Base-by-base conservation (phyloP, 2,113 vertebrate species). In the Chelonoidis abingdonii region DNA sequence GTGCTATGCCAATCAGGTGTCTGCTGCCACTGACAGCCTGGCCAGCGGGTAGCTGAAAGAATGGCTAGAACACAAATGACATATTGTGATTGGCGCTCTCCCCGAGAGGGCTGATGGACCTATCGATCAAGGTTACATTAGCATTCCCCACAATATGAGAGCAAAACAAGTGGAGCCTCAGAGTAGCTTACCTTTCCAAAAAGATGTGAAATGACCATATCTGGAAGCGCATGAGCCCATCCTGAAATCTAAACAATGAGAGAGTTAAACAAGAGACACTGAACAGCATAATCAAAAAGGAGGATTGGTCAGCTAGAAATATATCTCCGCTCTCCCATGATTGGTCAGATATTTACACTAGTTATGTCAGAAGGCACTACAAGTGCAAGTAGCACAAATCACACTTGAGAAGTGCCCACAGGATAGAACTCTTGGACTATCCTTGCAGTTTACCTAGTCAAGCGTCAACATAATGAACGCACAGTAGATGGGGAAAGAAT, bases 171-270 rank as follows among this genome's bases (percentile, higher is more conserved):
- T n/a, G 14, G 38, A 29, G 27, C 27, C 72, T 21, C 83, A 19
- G 5, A 2, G 2, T 19, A 1, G 79, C 94, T 95, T 97, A 99
- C 99, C 99, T 99, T 99, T 95, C 99, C 99, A 90, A 99, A 99
- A 69, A 99, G 99, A 97, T 99, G 99, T 57, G 98, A 98, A 97
- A 99, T 99, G 93, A 99, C 98, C 99, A 99, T 98, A 96, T 99
- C 99, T 1, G 99, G 98, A 93, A 99, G 95, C 80, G 98, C 99
- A n/a, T 99, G 99, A 53, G 99, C 98, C 99, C 99, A 99, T 49
- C 99, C 99, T 78, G 98, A 99, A 98, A 99, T 99, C 99, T 99
- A 88, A 83, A 81, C 8, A 92, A 80, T 21, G 95, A 96, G 27
- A 92, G 6, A 57, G 13, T 49, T 11, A 57, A 52, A n/a, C n/a